A percentile compares a stretch with the other conserved stretches of the same genome.
These are phyloP conservation scores for Hyles lineata DNA, from an alignment of 2,888 invertebrate species.

Conservation along the genomic window DNA sequence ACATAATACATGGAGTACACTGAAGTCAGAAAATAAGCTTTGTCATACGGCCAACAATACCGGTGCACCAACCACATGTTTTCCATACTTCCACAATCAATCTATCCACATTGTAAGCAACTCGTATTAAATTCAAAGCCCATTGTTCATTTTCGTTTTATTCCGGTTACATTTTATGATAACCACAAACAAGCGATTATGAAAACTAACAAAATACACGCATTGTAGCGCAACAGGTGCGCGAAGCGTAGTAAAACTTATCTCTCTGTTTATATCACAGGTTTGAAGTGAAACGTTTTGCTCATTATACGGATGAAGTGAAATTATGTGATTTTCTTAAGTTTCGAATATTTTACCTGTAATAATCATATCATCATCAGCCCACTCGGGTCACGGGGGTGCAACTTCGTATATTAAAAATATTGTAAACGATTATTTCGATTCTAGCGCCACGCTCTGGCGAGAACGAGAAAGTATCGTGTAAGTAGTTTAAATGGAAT, in stretches of 20 bases:
- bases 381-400: too few species aligned
- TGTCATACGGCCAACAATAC: constrained; percentile 17
- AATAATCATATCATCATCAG: too few species aligned
- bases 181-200: constrained; percentile 21
- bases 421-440: too few species aligned
- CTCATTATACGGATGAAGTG: neutral
- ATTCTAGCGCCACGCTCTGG: too few species aligned
- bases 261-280: constrained; percentile 3
- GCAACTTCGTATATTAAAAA: too few species aligned
- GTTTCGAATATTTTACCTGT: neutral
- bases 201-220: constrained; percentile 18
- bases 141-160: constrained; percentile 17
- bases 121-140: constrained; percentile 16
- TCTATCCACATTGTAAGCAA: constrained; percentile 18
- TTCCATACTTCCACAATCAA: constrained; percentile 17
- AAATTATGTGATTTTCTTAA: neutral
- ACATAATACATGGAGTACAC: neutral
- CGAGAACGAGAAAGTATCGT: too few species aligned
- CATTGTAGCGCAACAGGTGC: neutral
- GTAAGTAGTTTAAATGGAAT: too few species aligned
- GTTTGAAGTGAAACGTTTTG: neutral
- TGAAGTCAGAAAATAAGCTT: constrained; percentile 17
- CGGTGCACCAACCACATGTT: constrained; percentile 16
- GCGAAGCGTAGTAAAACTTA: neutral
- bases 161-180: constrained; percentile 21